Evolutionary conservation across 2,113 vertebrate genomes (phyloP).

Genomic region (Siniperca chuatsi): DNA sequence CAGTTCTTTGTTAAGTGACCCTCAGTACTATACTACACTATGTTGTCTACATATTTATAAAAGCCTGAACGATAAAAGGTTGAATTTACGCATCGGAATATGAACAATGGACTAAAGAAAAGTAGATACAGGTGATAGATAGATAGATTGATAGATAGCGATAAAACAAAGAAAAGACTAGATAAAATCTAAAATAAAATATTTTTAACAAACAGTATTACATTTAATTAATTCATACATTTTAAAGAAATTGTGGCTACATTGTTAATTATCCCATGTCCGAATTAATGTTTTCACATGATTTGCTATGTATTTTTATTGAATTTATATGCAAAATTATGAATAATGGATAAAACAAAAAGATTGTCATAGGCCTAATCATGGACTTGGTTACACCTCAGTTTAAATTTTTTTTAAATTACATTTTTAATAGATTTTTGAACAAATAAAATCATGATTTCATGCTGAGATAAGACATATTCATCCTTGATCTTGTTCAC

Average conservation of each 20-base stretch:
- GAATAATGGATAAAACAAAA: not conserved
- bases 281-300: not conserved
- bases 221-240: not conserved
- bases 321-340: no score
- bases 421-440: not conserved
- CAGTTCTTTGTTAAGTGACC: not conserved
- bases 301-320: not conserved
- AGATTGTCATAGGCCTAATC: not conserved
- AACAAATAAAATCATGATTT: not conserved
- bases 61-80: not conserved
- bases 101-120: not conserved
- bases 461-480: not conserved
- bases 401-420: not conserved
- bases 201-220: not conserved
- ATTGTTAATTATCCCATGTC: not conserved
- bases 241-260: not conserved
- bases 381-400: not conserved
- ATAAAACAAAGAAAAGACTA: no score
- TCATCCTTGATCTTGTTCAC: not conserved
- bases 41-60: conserved; percentile 9
- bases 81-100: not conserved
- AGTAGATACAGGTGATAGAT: not conserved
- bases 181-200: not conserved
- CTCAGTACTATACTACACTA: not conserved
- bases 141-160: not conserved